Conservation (phyloP, 92 coral and sea anemone species). For the Palythoa heliodiscus region DNA sequence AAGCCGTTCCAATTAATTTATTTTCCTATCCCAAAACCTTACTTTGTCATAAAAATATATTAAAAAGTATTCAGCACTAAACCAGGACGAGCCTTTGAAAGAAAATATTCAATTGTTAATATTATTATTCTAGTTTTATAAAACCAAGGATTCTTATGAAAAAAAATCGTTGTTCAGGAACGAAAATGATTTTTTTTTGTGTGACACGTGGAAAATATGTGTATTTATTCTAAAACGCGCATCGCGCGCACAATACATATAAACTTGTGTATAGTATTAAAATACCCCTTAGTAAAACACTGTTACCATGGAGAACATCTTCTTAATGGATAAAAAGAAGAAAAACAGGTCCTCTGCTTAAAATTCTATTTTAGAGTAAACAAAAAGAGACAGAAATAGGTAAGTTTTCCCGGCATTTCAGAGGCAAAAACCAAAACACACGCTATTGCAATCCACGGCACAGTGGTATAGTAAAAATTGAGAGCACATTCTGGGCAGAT, state of each 20-base stretch:
- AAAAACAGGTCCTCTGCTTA: background rate
- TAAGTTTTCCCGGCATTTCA: background rate
- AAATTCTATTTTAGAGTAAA: background rate
- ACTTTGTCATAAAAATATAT: no score
- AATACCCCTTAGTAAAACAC: constrained; percentile 1
- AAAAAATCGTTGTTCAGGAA: background rate
- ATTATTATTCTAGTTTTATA: no score
- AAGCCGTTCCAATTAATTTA: no score
- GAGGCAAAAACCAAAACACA: background rate
- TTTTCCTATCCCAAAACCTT: no score
- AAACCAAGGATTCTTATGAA: no score
- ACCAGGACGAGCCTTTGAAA: no score
- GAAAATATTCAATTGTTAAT: no score
- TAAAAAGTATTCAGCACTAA: no score
- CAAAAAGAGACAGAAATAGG: background rate
- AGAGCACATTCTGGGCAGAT: background rate
- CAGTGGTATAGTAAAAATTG: background rate
- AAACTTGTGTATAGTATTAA: background rate
- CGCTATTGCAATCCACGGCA: background rate
- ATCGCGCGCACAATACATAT: background rate
- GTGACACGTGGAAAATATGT: background rate
- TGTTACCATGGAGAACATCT: constrained; percentile 16
- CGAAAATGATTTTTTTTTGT: background rate
- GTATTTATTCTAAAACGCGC: background rate
- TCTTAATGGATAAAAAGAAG: background rate